These are phyloP conservation scores for Petrocephalus microphthalmus DNA, from an alignment of 2,113 vertebrate genomes.

Conservation along the genomic window DNA sequence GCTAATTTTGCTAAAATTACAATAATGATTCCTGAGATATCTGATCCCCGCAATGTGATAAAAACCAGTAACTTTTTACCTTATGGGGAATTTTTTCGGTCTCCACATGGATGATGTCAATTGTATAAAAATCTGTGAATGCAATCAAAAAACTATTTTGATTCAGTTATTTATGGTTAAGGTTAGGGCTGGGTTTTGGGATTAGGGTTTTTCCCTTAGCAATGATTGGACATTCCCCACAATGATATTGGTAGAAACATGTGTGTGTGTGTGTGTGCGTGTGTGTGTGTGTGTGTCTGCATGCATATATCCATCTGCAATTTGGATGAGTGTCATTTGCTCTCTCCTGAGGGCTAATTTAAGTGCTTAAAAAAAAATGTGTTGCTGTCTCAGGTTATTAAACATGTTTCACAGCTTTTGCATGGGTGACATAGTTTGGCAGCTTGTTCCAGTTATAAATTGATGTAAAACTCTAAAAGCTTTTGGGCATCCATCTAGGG, in stretches of 20 bases:
- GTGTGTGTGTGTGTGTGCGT: background rate
- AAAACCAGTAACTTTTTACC: background rate
- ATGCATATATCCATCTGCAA: slow-evolving; percentile 15
- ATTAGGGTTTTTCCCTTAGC: background rate
- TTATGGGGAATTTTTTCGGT: background rate
- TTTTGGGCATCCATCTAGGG: slow-evolving; percentile 50
- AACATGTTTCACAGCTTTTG: slow-evolving; percentile 41
- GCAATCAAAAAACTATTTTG: too few relatives aligned
- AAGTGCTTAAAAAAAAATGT: slow-evolving; percentile 36
- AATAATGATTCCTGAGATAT: background rate
- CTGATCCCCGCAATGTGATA: background rate
- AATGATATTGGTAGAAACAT: background rate
- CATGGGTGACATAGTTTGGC: slow-evolving; percentile 40
- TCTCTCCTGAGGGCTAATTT: slow-evolving; percentile 43
- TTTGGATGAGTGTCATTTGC: slow-evolving; percentile 26
- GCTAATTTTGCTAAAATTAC: background rate
- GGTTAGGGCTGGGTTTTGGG: too few relatives aligned
- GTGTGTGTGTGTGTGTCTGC: background rate
- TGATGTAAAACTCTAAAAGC: slow-evolving; percentile 54
- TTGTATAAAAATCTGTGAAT: too few relatives aligned
- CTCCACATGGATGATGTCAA: background rate
- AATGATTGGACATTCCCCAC: background rate
- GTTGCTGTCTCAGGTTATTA: slow-evolving; percentile 34
- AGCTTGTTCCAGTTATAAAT: slow-evolving; percentile 48
- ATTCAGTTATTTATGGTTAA: too few relatives aligned